Conservation (phyloP, 2,888 invertebrate genomes). For the Luffia ferchaultella region DNA sequence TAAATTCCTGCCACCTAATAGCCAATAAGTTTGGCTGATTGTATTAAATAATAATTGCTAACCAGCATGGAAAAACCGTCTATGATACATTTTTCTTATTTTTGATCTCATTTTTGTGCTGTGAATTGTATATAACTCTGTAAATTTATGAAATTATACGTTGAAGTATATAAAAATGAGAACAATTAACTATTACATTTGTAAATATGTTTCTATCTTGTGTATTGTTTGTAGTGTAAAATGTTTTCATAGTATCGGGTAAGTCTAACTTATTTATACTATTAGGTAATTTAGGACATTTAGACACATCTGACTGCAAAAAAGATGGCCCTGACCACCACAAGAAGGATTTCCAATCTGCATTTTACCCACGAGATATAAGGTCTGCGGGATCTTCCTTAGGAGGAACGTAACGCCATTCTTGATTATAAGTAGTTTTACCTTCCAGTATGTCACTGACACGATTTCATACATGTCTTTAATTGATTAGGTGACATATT, state of each 20-base stretch:
- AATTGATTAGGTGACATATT: too few species aligned
- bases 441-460: too few species aligned
- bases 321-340: conserved; percentile 6
- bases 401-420: conserved; percentile 13
- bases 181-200: too few species aligned
- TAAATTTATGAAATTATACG: too few species aligned
- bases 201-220: too few species aligned
- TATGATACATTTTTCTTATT: background rate
- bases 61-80: background rate
- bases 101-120: background rate
- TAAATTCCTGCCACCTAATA: conserved; percentile 6
- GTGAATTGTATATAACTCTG: too few species aligned
- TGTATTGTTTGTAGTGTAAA: background rate
- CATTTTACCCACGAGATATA: background rate
- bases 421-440: conserved; percentile 1
- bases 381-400: conserved; percentile 15
- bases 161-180: too few species aligned
- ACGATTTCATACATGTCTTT: too few species aligned
- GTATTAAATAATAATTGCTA: conserved; percentile 2
- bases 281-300: conserved; percentile 2
- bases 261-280: background rate
- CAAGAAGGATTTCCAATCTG: background rate
- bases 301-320: background rate
- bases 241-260: background rate
- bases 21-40: conserved; percentile 4